Conservation (phyloP, 2,888 invertebrate genomes). For the Scaptomyza flava region DNA sequence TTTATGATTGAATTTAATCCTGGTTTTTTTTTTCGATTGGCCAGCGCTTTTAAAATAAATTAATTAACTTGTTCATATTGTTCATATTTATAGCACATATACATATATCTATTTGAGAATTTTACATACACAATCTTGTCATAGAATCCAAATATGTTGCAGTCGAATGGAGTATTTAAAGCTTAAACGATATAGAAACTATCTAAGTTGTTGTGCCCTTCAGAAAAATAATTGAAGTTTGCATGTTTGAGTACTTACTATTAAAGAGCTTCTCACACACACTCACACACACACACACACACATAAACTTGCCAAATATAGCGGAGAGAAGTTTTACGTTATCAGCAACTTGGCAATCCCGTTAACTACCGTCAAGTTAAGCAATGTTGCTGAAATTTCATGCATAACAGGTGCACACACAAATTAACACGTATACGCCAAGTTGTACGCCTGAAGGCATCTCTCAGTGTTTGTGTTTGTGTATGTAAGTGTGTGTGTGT, state of each 20-base stretch:
- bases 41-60: no score
- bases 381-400: slow-evolving; percentile 22
- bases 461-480: slow-evolving; percentile 3
- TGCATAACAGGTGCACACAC: slow-evolving; percentile 32
- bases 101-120: no score
- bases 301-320: slow-evolving; percentile 1
- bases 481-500: neutral
- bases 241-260: neutral
- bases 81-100: no score
- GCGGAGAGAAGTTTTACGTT: slow-evolving; percentile 12
- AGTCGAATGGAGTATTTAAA: no score
- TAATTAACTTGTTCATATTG: no score
- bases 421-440: slow-evolving; percentile 52
- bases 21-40: no score
- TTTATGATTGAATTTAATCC: no score
- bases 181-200: neutral
- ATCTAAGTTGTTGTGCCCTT: neutral
- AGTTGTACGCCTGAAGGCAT: slow-evolving; percentile 13
- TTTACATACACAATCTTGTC: no score
- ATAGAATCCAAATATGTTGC: neutral
- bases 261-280: slow-evolving; percentile 7
- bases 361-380: slow-evolving; percentile 13
- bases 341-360: slow-evolving; percentile 17
- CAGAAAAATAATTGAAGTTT: slow-evolving; percentile 1
- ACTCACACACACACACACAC: neutral